Conservation (phyloP, 2,888 invertebrate genomes). For the Axea sp. region DNA sequence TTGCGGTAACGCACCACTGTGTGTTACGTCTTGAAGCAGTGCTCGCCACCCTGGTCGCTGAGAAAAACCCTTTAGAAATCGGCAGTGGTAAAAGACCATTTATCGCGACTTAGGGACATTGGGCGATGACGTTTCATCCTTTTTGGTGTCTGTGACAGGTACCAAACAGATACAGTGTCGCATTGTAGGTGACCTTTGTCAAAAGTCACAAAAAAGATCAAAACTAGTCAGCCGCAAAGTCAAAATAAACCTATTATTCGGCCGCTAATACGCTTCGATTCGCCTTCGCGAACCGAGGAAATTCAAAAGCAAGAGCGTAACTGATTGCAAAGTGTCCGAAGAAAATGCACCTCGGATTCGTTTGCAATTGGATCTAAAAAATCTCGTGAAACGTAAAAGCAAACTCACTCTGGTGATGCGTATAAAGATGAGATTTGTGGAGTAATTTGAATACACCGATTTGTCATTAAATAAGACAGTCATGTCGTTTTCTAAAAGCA, state of each 20-base stretch:
- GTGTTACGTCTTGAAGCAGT: constrained; percentile 10
- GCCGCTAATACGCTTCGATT: constrained; percentile 64
- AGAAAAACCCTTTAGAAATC: constrained; percentile 72
- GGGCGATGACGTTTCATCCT: constrained; percentile 34
- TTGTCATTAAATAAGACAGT: constrained; percentile 19
- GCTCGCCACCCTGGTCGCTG: constrained; percentile 44
- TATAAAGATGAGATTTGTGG: neutral
- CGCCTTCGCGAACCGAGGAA: constrained; percentile 35
- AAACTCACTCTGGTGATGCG: constrained; percentile 11
- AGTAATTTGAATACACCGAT: constrained; percentile 11
- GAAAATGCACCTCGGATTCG: constrained; percentile 11
- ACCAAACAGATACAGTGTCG: constrained; percentile 22
- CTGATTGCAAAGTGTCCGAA: constrained; percentile 33
- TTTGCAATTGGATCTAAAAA: constrained; percentile 7
- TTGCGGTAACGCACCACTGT: constrained; percentile 64
- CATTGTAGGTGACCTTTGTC: constrained; percentile 26
- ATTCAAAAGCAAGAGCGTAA: constrained; percentile 37
- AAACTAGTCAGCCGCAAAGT: constrained; percentile 70
- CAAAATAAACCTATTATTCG: constrained; percentile 77
- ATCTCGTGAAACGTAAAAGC: constrained; percentile 19
- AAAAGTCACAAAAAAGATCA: constrained; percentile 56
- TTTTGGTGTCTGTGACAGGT: constrained; percentile 38
- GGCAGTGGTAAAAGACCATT: constrained; percentile 72
- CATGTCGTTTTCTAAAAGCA: constrained; percentile 10
- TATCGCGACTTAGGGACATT: constrained; percentile 69